Base-by-base conservation (phyloP, 1,140 invertebrate species). In the Pseudomyrmex cubaensis region DNA sequence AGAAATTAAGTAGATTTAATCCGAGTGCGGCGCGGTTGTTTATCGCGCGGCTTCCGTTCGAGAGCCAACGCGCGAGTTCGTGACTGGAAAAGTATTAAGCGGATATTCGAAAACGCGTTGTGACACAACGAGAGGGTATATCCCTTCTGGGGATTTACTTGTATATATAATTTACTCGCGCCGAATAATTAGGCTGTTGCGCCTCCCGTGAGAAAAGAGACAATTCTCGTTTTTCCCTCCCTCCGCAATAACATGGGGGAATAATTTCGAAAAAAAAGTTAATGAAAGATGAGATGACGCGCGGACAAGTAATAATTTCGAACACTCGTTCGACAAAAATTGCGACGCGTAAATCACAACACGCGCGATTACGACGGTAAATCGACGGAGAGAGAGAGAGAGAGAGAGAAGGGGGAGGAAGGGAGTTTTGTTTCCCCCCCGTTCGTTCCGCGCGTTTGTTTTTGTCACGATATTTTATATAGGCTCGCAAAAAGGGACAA, bases 381-480 rank as follows among this genome's bases (percentile, higher is more conserved):
- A 35, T 35, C 5, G 35, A 35, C 35, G 35, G 5, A 35, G 35
- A 35, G 35, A 35, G 35, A 35, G 4, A 35, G 35, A 35, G 35
- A 35, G 35, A 7, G 5, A 35, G 35, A 35, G 35, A 7, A 0
- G 35, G 7, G 35, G 5, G 35, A 35, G 35, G 0, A 0, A 35
- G 35, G 0, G 5, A 35, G 35, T 35, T 35, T 35, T 7, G 35
- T 7, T 35, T 7, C 5, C 35, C 35, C 5, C 35, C 35, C 35
- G 35, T 35, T 35, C 35, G 35, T 35, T 35, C 35, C 5, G 35
- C 5, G 35, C 52, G 88, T 59, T 89, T 92, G 91, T 91, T 90
- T 92, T 91, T 88, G 91, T 92, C 91, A 78, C 86, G 87, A 90
- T 92, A 89, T 80, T 91, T 91, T 90, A 91, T 35, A 35, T 90